Conservation (phyloP, 2,888 invertebrate species). For the Dicranocentrus wangi region DNA sequence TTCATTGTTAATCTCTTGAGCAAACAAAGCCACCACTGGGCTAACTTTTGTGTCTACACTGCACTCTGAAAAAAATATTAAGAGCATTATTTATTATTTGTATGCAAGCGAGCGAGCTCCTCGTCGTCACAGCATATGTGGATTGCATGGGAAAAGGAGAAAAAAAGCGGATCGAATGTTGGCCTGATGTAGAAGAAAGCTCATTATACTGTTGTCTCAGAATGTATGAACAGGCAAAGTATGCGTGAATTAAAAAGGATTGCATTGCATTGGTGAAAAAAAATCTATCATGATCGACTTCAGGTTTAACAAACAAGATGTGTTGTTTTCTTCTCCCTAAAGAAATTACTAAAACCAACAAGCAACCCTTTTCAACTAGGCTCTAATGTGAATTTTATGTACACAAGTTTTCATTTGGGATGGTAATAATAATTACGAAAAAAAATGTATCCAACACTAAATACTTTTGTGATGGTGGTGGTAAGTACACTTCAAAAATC, state of each 20-base stretch:
- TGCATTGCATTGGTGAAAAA: not conserved
- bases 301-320: constrained; percentile 17
- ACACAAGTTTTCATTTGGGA: constrained; percentile 23
- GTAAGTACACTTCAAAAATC: no score
- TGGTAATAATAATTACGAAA: constrained; percentile 25
- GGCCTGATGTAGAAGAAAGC: constrained; percentile 31
- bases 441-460: no score
- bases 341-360: constrained; percentile 34
- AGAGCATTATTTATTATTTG: constrained; percentile 31
- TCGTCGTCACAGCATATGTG: not conserved
- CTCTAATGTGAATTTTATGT: constrained; percentile 16
- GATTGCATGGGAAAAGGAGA: not conserved
- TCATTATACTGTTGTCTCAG: constrained; percentile 34
- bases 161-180: not conserved
- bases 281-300: constrained; percentile 24
- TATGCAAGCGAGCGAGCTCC: not conserved
- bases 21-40: constrained; percentile 67
- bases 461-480: no score
- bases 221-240: constrained; percentile 2
- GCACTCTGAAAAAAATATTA: constrained; percentile 18
- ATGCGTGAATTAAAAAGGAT: constrained; percentile 15
- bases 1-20: constrained; percentile 68
- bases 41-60: constrained; percentile 1
- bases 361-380: not conserved
- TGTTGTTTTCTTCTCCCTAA: not conserved